Evolutionary conservation across 2,113 vertebrate species (phyloP).

Genomic region (Nesospiza acunhae): DNA sequence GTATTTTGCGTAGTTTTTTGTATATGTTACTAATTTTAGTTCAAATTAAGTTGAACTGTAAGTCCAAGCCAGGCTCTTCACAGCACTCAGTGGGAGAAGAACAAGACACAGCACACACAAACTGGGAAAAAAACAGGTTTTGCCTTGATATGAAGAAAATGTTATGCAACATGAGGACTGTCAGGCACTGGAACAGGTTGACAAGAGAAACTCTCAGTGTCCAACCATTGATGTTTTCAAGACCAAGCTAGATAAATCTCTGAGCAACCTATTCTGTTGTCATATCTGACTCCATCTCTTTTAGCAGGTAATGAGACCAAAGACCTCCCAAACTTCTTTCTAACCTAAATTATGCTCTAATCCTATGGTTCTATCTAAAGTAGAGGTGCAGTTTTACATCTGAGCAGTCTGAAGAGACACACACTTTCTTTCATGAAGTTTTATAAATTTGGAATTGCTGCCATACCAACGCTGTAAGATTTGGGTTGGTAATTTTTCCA

Average conservation of each 20-base stretch:
- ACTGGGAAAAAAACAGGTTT: background rate
- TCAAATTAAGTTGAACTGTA: background rate
- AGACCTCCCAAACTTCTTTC: background rate
- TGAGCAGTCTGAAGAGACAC: background rate
- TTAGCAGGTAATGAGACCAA: background rate
- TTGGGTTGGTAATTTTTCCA: background rate
- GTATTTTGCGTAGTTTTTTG: background rate
- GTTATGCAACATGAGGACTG: background rate
- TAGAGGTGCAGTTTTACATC: background rate
- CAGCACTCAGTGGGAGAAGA: background rate
- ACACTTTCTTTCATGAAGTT: background rate
- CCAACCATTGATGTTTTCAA: background rate
- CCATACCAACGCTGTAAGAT: background rate
- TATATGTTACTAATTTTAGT: background rate
- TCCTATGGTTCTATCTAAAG: background rate
- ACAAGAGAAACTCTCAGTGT: background rate
- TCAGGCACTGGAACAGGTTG: background rate
- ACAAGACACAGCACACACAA: background rate
- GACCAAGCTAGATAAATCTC: background rate
- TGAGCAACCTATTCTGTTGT: background rate
- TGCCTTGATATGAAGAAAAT: background rate
- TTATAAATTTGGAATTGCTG: background rate
- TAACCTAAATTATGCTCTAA: background rate
- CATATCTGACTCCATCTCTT: background rate
- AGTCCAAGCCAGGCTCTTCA: background rate